phyloP scores from a whole-genome alignment of 2,113 vertebrate genomes.

The Oncorhynchus clarkii region DNA sequence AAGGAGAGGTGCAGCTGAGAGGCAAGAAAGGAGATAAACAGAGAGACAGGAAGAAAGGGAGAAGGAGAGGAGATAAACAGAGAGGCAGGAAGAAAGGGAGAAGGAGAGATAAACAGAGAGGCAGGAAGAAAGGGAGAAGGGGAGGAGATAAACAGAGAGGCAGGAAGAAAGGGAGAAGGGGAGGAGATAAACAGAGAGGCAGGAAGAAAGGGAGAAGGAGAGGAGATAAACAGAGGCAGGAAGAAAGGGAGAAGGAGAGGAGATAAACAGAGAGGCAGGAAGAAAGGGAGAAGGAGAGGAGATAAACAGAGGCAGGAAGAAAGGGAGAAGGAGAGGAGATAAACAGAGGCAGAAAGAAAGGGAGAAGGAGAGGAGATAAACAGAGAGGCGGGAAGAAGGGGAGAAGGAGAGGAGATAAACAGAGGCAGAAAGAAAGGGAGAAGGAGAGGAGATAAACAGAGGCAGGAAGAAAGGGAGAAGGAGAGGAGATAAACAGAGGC shows the following conservation, averaged over 20 bases:
- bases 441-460: not conserved
- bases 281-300: no score
- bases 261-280: not conserved
- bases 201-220: not conserved
- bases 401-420: not conserved
- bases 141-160: no score
- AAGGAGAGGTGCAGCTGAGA: not conserved
- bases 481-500: not conserved
- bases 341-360: no score
- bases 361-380: no score
- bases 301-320: not conserved
- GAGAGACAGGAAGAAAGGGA: no score
- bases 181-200: not conserved
- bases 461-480: not conserved
- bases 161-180: not conserved
- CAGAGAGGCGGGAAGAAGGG: not conserved
- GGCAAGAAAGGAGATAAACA: not conserved
- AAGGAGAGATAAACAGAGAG: not conserved
- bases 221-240: no score
- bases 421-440: no score
- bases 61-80: no score
- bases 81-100: not conserved
- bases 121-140: no score
- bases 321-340: no score
- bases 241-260: not conserved